Evolutionary conservation across 2,113 vertebrate genomes (phyloP).

Genomic region (Seriola rivoliana): DNA sequence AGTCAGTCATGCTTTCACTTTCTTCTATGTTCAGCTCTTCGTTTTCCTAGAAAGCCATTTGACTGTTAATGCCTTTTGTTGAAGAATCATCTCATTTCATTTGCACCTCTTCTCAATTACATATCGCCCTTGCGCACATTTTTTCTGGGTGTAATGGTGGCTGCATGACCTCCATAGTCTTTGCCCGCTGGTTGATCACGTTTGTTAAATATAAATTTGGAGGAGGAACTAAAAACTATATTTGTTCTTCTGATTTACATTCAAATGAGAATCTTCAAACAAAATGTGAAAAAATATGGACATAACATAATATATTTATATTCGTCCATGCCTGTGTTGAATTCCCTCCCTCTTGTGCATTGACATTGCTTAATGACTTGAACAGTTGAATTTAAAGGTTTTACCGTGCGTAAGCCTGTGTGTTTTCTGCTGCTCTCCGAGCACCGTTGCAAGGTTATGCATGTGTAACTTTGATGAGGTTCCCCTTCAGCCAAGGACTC

Average conservation of each 20-base stretch:
- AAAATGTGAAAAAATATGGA: conserved; percentile 18
- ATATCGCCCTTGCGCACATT: background rate
- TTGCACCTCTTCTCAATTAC: background rate
- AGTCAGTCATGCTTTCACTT: background rate
- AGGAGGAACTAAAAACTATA: conserved; percentile 11
- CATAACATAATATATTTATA: conserved; percentile 3
- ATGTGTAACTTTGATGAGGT: conserved; percentile 74
- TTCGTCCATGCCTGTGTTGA: background rate
- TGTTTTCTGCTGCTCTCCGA: conserved; percentile 24
- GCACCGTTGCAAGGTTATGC: conserved; percentile 58
- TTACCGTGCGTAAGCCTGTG: conserved; percentile 26
- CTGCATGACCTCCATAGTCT: background rate
- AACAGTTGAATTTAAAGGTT: conserved; percentile 54
- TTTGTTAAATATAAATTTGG: conserved; percentile 24
- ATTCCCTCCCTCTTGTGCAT: background rate
- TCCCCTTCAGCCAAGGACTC: conserved; percentile 75
- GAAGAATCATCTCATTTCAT: background rate
- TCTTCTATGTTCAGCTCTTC: background rate
- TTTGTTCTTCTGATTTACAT: conserved; percentile 56
- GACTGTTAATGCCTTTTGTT: too few relatives aligned
- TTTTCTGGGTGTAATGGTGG: background rate
- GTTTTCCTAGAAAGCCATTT: background rate
- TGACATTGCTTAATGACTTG: conserved; percentile 40
- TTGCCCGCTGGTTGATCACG: background rate
- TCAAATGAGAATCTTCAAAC: conserved; percentile 62